phyloP scores from a whole-genome alignment of 2,888 invertebrate genomes.

The Tipula unca region DNA sequence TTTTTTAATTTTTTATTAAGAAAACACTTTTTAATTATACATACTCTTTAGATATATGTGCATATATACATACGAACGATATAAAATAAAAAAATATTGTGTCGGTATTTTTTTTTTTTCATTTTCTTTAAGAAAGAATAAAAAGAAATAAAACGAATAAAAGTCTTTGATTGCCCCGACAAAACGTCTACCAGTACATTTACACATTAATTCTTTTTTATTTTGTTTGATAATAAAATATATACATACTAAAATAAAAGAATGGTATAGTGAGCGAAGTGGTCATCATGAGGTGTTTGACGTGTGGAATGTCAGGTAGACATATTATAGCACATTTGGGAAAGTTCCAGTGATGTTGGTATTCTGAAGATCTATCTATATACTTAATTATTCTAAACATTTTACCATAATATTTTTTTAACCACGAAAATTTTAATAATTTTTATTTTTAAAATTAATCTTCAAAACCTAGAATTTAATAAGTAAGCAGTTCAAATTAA shows the following conservation, averaged over 20 bases:
- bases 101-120: slow-evolving; percentile 17
- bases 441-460: too few relatives aligned
- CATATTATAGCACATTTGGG: too few relatives aligned
- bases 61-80: too few relatives aligned
- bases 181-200: slow-evolving; percentile 4
- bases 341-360: too few relatives aligned
- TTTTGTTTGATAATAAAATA: slow-evolving; percentile 8
- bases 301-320: background rate
- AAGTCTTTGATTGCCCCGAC: slow-evolving; percentile 16
- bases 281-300: background rate
- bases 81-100: background rate
- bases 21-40: slow-evolving; percentile 14
- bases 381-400: too few relatives aligned
- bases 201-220: background rate
- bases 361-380: too few relatives aligned
- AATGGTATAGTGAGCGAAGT: background rate
- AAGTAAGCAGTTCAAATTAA: too few relatives aligned
- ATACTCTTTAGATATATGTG: background rate
- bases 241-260: background rate
- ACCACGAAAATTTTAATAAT: too few relatives aligned
- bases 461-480: too few relatives aligned
- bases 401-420: too few relatives aligned
- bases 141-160: background rate
- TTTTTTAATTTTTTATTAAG: background rate
- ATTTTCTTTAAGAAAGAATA: background rate